A percentile compares a stretch with the other conserved stretches of the same genome.
Evolutionary conservation across 2,797 vertebrate genomes (phyloP).

Genomic region (Natrix natrix): DNA sequence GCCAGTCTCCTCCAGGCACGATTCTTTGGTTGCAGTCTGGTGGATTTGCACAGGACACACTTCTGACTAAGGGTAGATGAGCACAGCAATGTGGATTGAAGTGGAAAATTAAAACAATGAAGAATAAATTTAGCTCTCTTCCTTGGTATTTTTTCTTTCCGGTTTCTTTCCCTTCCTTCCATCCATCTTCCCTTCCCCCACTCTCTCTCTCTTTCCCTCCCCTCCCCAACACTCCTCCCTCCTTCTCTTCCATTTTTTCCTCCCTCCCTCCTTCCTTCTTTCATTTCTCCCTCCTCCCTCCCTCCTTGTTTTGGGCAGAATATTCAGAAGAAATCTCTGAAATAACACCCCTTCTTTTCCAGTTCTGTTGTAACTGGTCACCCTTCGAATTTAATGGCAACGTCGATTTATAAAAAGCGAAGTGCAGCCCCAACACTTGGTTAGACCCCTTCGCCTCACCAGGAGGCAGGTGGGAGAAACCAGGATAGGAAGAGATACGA

Average conservation of each 20-base stretch:
- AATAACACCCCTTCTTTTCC: not conserved
- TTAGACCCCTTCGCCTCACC: not conserved
- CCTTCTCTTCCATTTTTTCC: not conserved
- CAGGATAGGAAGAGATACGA: not conserved
- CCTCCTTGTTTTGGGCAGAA: not conserved
- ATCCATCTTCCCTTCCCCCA: too few relatives aligned
- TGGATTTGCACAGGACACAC: not conserved
- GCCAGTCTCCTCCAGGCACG: not conserved
- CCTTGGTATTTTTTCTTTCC: not conserved
- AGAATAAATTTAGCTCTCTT: not conserved
- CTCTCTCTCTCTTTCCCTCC: not conserved
- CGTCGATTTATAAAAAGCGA: not conserved
- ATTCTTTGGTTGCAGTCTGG: not conserved
- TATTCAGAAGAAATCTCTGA: not conserved
- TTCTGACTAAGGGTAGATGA: not conserved
- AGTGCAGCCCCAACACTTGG: not conserved
- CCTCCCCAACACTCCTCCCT: not conserved
- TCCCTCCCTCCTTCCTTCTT: not conserved
- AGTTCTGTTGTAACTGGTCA: not conserved
- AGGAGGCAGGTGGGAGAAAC: not conserved
- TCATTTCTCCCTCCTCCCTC: too few relatives aligned
- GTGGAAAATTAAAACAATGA: not conserved
- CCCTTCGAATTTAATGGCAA: not conserved
- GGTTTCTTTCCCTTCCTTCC: too few relatives aligned
- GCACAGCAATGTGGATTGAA: not conserved